Evolutionary conservation across 2,797 vertebrate genomes (phyloP).

Genomic region (Australoheros facetus): DNA sequence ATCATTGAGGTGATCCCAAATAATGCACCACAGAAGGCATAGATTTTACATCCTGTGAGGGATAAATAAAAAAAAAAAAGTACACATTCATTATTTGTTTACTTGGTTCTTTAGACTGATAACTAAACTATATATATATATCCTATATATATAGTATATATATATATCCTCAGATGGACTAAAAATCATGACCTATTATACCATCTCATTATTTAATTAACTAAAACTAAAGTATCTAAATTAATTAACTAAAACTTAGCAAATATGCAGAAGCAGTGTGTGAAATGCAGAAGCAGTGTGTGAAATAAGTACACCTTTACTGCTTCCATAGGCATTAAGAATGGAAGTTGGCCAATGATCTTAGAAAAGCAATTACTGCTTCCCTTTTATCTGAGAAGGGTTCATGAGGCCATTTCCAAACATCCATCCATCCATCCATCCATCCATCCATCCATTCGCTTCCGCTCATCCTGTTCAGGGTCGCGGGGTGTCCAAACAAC

Average conservation of each 20-base stretch:
- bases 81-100: neutral
- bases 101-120: neutral
- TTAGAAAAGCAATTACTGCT: no score
- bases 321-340: neutral
- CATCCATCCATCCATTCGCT: no score
- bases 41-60: conserved; percentile 86
- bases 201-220: neutral
- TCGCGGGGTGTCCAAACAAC: no score
- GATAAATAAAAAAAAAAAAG: neutral
- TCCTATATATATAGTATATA: no score
- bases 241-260: neutral
- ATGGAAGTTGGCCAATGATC: neutral
- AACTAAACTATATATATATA: no score
- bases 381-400: no score
- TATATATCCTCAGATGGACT: no score
- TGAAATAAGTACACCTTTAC: neutral
- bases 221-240: neutral
- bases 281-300: neutral
- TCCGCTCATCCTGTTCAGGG: no score
- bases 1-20: conserved; percentile 97
- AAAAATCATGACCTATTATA: neutral
- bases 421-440: no score
- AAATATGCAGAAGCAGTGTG: neutral
- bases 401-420: no score
- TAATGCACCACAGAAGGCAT: conserved; percentile 93